These are phyloP conservation scores for Arctocebus calabarensis DNA, from an alignment of 2,797 vertebrate species.

Conservation along the genomic window DNA sequence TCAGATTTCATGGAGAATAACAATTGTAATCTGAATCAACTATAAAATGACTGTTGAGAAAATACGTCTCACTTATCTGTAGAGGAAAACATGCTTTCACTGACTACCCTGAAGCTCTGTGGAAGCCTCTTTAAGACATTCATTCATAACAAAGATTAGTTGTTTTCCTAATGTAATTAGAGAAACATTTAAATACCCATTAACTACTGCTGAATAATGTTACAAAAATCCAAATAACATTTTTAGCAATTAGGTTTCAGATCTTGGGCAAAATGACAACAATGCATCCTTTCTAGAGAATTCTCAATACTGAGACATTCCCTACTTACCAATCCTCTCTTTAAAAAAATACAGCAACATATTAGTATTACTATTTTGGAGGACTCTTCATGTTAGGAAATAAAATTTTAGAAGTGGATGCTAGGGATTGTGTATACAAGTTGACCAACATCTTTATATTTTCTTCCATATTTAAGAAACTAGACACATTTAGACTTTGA, in stretches of 20 bases:
- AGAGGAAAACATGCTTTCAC: neutral
- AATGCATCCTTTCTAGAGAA: neutral
- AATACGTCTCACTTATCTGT: neutral
- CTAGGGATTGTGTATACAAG: neutral
- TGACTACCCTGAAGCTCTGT: neutral
- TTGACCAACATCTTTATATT: neutral
- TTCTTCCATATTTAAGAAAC: neutral
- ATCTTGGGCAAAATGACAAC: conserved; percentile 20
- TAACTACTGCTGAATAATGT: conserved; percentile 35
- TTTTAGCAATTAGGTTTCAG: conserved; percentile 52
- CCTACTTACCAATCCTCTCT: neutral
- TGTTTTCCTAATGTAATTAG: conserved; percentile 64
- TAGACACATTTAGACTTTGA: neutral
- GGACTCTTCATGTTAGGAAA: neutral
- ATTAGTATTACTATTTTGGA: neutral
- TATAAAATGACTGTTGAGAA: conserved; percentile 36
- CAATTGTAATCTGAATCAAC: conserved; percentile 25
- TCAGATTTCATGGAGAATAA: conserved; percentile 39
- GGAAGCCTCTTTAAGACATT: conserved; percentile 53
- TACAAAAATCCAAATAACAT: conserved; percentile 41
- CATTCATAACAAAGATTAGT: conserved; percentile 61
- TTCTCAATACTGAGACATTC: neutral
- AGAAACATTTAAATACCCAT: conserved; percentile 67
- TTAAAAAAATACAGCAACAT: neutral
- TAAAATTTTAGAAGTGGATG: neutral